A percentile compares a stretch with the other conserved stretches of the same genome.
Evolutionary conservation across 2,797 vertebrate species (phyloP).

Genomic region (Cyprinodon diabolis): DNA sequence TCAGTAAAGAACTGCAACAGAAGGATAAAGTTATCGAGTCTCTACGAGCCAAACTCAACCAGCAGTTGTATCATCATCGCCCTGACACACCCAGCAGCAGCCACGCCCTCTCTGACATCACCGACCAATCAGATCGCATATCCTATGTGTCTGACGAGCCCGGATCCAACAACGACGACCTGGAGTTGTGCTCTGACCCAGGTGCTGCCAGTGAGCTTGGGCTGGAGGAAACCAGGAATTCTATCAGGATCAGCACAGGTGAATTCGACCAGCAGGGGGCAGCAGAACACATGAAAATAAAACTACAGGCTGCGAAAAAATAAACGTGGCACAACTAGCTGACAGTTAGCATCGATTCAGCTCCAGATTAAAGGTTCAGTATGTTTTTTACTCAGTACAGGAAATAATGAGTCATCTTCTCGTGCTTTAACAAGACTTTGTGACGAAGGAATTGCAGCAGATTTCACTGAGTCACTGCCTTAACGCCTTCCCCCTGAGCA

Average conservation of each 20-base stretch:
- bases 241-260: slow-evolving; percentile 50
- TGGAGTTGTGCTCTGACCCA: slow-evolving; percentile 84
- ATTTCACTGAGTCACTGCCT: too few species aligned
- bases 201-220: slow-evolving; percentile 81
- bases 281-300: not conserved
- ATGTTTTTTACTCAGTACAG: not conserved
- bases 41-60: slow-evolving; percentile 85
- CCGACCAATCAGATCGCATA: slow-evolving; percentile 83
- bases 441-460: too few species aligned
- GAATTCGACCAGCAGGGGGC: not conserved
- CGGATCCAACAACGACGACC: slow-evolving; percentile 80
- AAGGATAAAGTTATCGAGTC: slow-evolving; percentile 90
- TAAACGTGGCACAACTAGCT: not conserved
- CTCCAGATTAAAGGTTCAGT: not conserved
- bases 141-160: slow-evolving; percentile 86
- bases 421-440: too few species aligned
- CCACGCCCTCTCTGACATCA: slow-evolving; percentile 82
- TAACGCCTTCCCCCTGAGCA: too few species aligned
- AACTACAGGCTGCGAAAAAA: not conserved
- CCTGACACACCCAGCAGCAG: slow-evolving; percentile 84
- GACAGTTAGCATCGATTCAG: not conserved
- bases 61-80: slow-evolving; percentile 49
- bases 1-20: slow-evolving; percentile 90
- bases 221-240: slow-evolving; percentile 49
- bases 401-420: too few species aligned